Base-by-base conservation (phyloP, 30 jellyfish, hydroid and myxozoan species). In the Chrysaora quinquecirrha region DNA sequence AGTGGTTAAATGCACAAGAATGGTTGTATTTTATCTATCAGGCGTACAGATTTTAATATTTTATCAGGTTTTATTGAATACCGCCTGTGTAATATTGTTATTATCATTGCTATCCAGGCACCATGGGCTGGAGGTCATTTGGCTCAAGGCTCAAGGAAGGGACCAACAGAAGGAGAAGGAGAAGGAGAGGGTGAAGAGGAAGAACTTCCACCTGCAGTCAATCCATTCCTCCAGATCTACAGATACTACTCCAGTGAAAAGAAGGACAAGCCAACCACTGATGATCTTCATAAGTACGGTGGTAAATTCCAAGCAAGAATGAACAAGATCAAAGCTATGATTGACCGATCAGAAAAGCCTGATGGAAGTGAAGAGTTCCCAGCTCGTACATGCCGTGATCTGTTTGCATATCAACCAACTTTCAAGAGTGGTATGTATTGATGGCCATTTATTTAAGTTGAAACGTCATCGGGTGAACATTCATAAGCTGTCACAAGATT, bases 111-210 rank as follows among this genome's bases (percentile, higher is more conserved):
- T 61, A 34, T 50, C 0, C 49, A 73, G 88, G 97, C 99, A 19
- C 97, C 99, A 54, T 94, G 99, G 99, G 83, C 90, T 52, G 99
- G 99, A 1, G 99, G 99, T 38, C 80, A 76, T 35, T 34, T 94
- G 24, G 96, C 83, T 18, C 86, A 75, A 14, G 95, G 95, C 1
- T 86, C 47, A 20, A 1, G 27, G 33, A 94, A 94, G 66, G 99
- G 97, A 62, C 98, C 96, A 1, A 81, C 54, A 0, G 96, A 86
- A 64, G 86, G 16, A 23, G 90, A 61, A 28, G 91, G 86, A 60
- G 74, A 52, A 9, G 52, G 35, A n/a, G 95, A 65, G 12, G 90
- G 48, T 25, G 77, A 23, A 23, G 87, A 22, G 31, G 93, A 70
- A 23, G 85, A 56, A 34, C 34, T 89, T 32, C 82, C 81, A 64